phyloP scores from a whole-genome alignment of 2,113 vertebrate genomes.

The Tychaedon coryphoeus region DNA sequence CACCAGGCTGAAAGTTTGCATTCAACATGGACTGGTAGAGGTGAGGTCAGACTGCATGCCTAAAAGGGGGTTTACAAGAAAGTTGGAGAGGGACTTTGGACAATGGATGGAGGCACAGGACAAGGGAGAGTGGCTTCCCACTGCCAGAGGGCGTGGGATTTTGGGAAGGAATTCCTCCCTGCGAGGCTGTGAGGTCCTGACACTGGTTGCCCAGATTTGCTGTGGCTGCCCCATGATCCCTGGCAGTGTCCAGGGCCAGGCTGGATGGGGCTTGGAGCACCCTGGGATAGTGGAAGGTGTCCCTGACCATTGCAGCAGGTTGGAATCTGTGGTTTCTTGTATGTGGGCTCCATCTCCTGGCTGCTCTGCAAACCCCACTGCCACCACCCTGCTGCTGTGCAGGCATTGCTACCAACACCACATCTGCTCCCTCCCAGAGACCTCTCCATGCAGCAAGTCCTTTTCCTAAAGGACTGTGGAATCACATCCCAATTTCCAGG shows the following conservation, averaged over 20 bases:
- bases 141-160: not conserved
- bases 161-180: not conserved
- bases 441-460: not conserved
- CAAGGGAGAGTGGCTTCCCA: not conserved
- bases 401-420: not conserved
- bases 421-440: not conserved
- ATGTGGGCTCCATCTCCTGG: slow-evolving; percentile 49
- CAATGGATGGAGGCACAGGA: not conserved
- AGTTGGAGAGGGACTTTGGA: not conserved
- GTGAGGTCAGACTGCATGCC: not conserved
- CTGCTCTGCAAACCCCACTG: not conserved
- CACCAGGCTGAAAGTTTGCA: not conserved
- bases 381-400: not conserved
- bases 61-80: not conserved
- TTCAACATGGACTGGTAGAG: not conserved
- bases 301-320: not conserved
- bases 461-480: not conserved
- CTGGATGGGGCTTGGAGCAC: not conserved
- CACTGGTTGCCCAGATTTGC: not conserved
- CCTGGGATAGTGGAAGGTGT: not conserved
- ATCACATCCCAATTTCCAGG: not conserved
- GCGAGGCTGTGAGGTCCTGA: not conserved
- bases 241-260: not conserved
- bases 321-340: not conserved
- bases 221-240: not conserved